Base-by-base conservation (phyloP, 1,140 invertebrate species). In the Colletes latitarsis region DNA sequence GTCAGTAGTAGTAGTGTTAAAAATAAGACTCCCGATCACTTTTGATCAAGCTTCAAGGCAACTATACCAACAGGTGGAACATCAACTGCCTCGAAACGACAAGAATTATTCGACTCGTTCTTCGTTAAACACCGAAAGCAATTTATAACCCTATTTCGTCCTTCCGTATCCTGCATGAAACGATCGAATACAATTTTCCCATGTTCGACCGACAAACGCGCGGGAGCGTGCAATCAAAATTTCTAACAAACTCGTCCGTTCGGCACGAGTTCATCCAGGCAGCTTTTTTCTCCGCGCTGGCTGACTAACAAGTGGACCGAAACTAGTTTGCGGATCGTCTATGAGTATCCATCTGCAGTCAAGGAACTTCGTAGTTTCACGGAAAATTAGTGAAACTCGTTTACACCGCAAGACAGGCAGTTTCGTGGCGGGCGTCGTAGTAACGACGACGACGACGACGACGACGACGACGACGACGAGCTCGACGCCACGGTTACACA, bases 351-450 rank as follows among this genome's bases (percentile, higher is more conserved):
- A 55, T 83, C 85, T 30, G 60, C 43, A n/a, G 82, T 82, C 70
- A 49, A 64, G 74, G 21, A 84, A 82, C 68, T 87, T 84, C 58
- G 43, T 17, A 80, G 82, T 82, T 87, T 46, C 62, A 52, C 17
- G 30, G 53, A 78, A 84, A 87, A 87, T 87, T 87, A 87, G 85
- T 58, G 78, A 83, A 87, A 87, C 78, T 84, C 85, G 86, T 87
- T 87, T 87, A 76, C 79, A 63, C 53, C 71, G 63, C 79, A 75
- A 86, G 85, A 80, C 82, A 87, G 86, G 79, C 79, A 87, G 85
- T 87, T 87, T 76, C 62, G 71, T 63, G 85, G 53, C 52, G 52
- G 43, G 53, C 19, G 71, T 78, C 63, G 86, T 84, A 87, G 82
- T 84, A 87, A 87, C 82, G 77, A 81, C 63, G 68, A 76, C 64